Base-by-base conservation (phyloP, 64 coral and sea anemone genomes). In the Stichodactyla mertensii region DNA sequence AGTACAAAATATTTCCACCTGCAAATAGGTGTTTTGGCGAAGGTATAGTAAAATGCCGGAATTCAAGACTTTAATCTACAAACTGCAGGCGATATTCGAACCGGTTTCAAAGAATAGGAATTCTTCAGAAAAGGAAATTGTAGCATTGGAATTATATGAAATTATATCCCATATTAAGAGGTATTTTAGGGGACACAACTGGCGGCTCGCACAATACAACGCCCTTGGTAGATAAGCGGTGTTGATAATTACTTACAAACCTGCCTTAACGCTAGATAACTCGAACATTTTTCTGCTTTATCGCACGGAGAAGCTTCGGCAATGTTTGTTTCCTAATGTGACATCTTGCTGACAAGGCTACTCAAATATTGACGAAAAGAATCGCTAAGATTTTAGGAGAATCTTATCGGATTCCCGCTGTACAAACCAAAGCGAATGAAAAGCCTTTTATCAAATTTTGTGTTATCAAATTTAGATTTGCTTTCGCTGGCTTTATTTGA, bases 361-460 rank as follows among this genome's bases (percentile, higher is more conserved):
- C 78, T 81, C 78, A 81, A 81, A 81, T 53, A 81, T 81, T 81
- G 78, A 81, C 78, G 51, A 18, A 81, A 81, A 81, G 18, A 52
- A 52, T 55, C 20, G 78, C 12, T 81, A 13, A 55, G 52, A 55
- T 81, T 81, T 81, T 45, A 19, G 20, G 36, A 53, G n/a, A 55
- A 55, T 20, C 52, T 55, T 81, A 54, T 54, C 52, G 14, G 24
- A 54, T 20, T 10, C 51, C 15, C n/a, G 53, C 78, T 55, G 36
- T 5, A 52, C 78, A 55, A 81, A 55, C 52, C 18, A 53, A 55
- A 6, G 51, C 78, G 26, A 81, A 81, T 28, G 78, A 81, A 81
- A 55, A 53, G 22, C 7, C 14, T 55, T 52, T 53, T 81, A 81
- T 81, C 78, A 55, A 52, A 16, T 20, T 54, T 14, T 81, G 2